Conservation (phyloP, 2,113 vertebrate genomes). For the Vireo altiloquus region DNA sequence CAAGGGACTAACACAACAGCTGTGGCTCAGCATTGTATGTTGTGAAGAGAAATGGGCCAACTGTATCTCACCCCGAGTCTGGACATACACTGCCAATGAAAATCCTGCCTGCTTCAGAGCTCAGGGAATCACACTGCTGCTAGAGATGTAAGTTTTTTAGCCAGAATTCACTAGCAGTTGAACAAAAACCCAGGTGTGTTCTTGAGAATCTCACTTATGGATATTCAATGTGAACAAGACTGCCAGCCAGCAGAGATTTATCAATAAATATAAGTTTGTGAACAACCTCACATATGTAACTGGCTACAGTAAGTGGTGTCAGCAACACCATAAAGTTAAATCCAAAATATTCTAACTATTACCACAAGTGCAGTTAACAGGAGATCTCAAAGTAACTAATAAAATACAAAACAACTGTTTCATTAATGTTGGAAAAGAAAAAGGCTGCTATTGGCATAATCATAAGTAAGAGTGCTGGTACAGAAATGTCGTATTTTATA, state of each 20-base stretch:
- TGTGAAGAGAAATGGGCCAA: background rate
- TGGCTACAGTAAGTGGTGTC: background rate
- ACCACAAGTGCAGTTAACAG: background rate
- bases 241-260: conserved; percentile 5
- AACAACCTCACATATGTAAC: background rate
- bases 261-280: background rate
- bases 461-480: background rate
- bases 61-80: background rate
- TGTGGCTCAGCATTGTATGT: background rate
- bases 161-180: background rate
- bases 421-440: background rate
- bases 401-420: background rate
- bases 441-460: background rate
- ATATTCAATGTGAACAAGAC: background rate
- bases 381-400: background rate
- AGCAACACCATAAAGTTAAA: background rate
- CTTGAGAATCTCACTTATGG: background rate
- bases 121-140: background rate
- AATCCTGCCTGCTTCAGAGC: background rate
- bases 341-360: conserved; percentile 19
- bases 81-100: accelerated
- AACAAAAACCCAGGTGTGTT: background rate
- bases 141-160: background rate
- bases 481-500: background rate
- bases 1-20: background rate